A percentile compares a stretch with the other conserved stretches of the same genome.
These are phyloP conservation scores for Lasioglossum morio DNA, from an alignment of 2,888 invertebrate species.

Conservation along the genomic window DNA sequence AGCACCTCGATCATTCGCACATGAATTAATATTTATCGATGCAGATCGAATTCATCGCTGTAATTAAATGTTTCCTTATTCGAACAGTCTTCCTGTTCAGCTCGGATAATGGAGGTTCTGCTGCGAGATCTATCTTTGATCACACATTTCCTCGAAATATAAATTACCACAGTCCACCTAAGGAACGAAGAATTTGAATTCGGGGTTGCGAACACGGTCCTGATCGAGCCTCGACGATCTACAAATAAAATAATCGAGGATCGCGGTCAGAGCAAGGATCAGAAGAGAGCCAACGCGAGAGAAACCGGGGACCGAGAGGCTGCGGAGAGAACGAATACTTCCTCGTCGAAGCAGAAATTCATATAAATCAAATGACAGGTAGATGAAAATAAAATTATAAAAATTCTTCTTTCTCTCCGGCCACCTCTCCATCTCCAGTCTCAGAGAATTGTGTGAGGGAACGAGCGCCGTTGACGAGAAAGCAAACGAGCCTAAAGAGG, in stretches of 20 bases:
- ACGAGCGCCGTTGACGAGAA: slow-evolving; percentile 32
- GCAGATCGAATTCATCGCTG: no score
- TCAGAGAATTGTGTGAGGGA: slow-evolving; percentile 30
- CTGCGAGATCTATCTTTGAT: background rate
- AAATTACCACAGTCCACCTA: background rate
- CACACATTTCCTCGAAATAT: background rate
- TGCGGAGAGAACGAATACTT: slow-evolving; percentile 45
- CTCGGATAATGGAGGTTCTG: background rate
- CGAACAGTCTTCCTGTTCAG: background rate
- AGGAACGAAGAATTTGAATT: background rate
- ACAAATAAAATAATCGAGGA: slow-evolving; percentile 33
- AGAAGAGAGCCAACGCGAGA: slow-evolving; percentile 73
- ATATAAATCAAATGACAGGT: no score
- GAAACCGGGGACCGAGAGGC: slow-evolving; percentile 52
- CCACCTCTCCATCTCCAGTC: slow-evolving; percentile 20
- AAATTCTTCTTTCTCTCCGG: slow-evolving; percentile 21
- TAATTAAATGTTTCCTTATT: background rate
- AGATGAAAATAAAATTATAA: background rate
- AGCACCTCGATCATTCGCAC: no score
- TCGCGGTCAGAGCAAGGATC: slow-evolving; percentile 73
- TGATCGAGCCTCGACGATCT: slow-evolving; percentile 45
- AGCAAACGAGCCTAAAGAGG: slow-evolving; percentile 28
- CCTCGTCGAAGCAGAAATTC: background rate
- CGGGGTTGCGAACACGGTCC: slow-evolving; percentile 59
- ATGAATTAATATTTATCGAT: no score